These are phyloP conservation scores for Epistrophella euchroma DNA, from an alignment of 2,888 invertebrate species.

Conservation along the genomic window DNA sequence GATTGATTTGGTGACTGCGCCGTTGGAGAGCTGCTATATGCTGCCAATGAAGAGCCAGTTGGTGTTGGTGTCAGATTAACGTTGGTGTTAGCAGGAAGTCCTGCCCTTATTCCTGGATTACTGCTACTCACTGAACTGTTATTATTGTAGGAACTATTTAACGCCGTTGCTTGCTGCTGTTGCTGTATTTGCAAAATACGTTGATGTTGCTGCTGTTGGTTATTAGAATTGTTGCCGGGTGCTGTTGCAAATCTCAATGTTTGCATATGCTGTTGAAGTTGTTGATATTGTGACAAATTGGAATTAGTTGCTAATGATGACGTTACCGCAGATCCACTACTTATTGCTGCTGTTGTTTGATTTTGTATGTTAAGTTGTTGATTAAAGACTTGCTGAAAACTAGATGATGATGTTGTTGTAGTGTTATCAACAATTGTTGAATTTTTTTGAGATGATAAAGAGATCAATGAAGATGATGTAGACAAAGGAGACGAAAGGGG, in stretches of 20 bases:
- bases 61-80: slow-evolving; percentile 49
- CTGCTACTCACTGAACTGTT: slow-evolving; percentile 60
- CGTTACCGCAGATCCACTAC: slow-evolving; percentile 78
- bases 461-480: slow-evolving; percentile 57
- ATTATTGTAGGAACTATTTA: slow-evolving; percentile 76
- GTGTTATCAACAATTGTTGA: slow-evolving; percentile 66
- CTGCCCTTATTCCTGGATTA: slow-evolving; percentile 24
- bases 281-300: slow-evolving; percentile 75
- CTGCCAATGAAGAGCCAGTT: slow-evolving; percentile 54
- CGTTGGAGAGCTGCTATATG: slow-evolving; percentile 49
- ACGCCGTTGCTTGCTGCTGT: slow-evolving; percentile 55
- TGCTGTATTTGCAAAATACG: slow-evolving; percentile 74
- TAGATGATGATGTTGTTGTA: slow-evolving; percentile 75
- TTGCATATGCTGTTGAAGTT: slow-evolving; percentile 77
- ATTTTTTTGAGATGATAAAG: slow-evolving; percentile 47
- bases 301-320: slow-evolving; percentile 76
- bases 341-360: slow-evolving; percentile 67
- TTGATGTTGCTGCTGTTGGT: slow-evolving; percentile 75
- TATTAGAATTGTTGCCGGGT: slow-evolving; percentile 50
- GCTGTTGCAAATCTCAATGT: slow-evolving; percentile 63
- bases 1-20: slow-evolving; percentile 66
- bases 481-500: slow-evolving; percentile 58
- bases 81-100: slow-evolving; percentile 31
- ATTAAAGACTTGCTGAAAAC: slow-evolving; percentile 78
- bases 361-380: slow-evolving; percentile 77